phyloP scores from a whole-genome alignment of 2,113 vertebrate genomes.

The Cynocephalus volans region DNA sequence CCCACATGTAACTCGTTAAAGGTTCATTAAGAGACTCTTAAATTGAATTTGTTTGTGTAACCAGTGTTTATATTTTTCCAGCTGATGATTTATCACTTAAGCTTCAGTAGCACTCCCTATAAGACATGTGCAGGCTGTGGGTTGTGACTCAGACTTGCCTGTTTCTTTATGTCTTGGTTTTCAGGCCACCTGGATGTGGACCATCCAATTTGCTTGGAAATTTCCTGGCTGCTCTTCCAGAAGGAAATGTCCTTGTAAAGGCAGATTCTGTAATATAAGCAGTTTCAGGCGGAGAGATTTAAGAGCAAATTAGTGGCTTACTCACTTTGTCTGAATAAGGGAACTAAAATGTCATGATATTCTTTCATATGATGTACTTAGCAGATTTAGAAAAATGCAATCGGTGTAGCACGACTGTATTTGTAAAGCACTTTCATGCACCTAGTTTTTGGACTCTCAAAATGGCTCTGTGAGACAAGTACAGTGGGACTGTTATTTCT shows the following conservation, averaged over 20 bases:
- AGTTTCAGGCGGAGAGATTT: conserved; percentile 66
- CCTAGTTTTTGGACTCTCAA: neutral
- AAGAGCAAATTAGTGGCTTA: conserved; percentile 68
- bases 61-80: conserved; percentile 77
- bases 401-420: neutral
- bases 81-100: conserved; percentile 79
- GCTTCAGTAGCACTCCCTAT: conserved; percentile 64
- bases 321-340: conserved; percentile 45
- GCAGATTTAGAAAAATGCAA: conserved; percentile 51
- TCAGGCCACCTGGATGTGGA: conserved; percentile 65
- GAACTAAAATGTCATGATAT: conserved; percentile 38
- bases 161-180: neutral
- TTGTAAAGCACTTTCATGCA: neutral
- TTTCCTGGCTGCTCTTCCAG: conserved; percentile 78
- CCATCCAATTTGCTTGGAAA: conserved; percentile 42
- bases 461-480: neutral
- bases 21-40: conserved; percentile 75
- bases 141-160: neutral
- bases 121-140: neutral
- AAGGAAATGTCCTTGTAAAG: conserved; percentile 76
- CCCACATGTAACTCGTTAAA: conserved; percentile 81
- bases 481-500: neutral
- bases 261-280: conserved; percentile 62
- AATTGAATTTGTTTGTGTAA: conserved; percentile 77
- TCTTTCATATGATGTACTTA: conserved; percentile 40